phyloP scores from a whole-genome alignment of 2,113 vertebrate species.

The Columba livia region DNA sequence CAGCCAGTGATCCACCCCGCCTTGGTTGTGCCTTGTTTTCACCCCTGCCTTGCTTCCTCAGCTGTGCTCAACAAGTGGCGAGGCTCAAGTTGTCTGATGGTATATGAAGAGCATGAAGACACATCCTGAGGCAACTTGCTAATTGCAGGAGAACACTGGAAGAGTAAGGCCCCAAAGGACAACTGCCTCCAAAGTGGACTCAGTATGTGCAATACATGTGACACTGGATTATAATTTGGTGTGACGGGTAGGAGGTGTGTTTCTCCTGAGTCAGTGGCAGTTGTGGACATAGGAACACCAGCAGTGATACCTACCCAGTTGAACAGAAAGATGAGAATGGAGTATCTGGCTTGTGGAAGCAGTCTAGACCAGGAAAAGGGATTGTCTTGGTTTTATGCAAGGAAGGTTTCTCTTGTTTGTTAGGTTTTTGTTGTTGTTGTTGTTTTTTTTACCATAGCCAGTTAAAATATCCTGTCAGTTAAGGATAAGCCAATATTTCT shows the following conservation, averaged over 20 bases:
- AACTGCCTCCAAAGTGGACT: not conserved
- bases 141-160: not conserved
- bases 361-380: not conserved
- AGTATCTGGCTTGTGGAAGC: not conserved
- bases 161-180: not conserved
- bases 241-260: not conserved
- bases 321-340: not conserved
- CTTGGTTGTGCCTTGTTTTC: not conserved
- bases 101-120: not conserved
- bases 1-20: not conserved
- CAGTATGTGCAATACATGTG: not conserved
- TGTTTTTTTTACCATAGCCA: not conserved
- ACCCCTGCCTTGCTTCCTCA: not conserved
- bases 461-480: constrained; percentile 20
- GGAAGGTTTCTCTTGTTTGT: not conserved
- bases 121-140: not conserved
- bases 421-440: not conserved
- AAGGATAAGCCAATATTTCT: not conserved
- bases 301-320: not conserved
- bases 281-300: not conserved
- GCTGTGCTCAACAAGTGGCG: not conserved
- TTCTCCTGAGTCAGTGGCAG: constrained; percentile 26
- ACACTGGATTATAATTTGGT: not conserved
- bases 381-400: not conserved
- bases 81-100: not conserved